phyloP scores from a whole-genome alignment of 2,113 vertebrate genomes.

The Megaceryle maxima region DNA sequence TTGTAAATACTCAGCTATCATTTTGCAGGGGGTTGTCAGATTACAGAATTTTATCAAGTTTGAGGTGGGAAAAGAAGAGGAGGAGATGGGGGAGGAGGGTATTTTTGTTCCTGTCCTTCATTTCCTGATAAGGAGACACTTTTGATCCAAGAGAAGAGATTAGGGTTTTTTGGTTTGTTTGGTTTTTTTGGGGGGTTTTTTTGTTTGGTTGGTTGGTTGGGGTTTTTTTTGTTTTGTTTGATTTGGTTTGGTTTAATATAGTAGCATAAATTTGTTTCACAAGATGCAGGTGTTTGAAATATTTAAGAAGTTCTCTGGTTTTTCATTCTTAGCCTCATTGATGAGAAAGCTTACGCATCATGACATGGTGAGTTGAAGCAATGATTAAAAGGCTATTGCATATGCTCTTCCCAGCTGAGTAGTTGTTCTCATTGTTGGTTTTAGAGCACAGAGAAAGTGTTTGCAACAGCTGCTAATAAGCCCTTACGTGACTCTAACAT shows the following conservation, averaged over 20 bases:
- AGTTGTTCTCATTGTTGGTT: constrained; percentile 51
- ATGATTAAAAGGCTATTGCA: constrained; percentile 50
- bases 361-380: constrained; percentile 50
- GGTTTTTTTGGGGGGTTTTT: background rate
- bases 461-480: constrained; percentile 63
- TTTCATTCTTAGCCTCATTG: constrained; percentile 33
- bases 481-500: constrained; percentile 38
- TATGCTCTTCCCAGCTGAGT: constrained; percentile 53
- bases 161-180: too few species aligned
- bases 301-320: constrained; percentile 27
- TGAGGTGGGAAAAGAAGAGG: constrained; percentile 54
- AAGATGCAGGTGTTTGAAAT: constrained; percentile 48
- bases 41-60: constrained; percentile 28
- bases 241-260: background rate
- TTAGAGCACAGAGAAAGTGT: constrained; percentile 38
- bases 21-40: constrained; percentile 7
- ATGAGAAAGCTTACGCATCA: constrained; percentile 32
- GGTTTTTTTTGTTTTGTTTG: background rate
- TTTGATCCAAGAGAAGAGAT: constrained; percentile 5
- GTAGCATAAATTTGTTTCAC: constrained; percentile 24
- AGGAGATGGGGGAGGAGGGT: constrained; percentile 52
- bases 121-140: constrained; percentile 45
- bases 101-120: constrained; percentile 59
- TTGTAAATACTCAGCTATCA: background rate
- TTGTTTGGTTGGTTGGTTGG: too few species aligned